Conservation (phyloP, 1,140 invertebrate genomes). For the Phenacoccus solenopsis region DNA sequence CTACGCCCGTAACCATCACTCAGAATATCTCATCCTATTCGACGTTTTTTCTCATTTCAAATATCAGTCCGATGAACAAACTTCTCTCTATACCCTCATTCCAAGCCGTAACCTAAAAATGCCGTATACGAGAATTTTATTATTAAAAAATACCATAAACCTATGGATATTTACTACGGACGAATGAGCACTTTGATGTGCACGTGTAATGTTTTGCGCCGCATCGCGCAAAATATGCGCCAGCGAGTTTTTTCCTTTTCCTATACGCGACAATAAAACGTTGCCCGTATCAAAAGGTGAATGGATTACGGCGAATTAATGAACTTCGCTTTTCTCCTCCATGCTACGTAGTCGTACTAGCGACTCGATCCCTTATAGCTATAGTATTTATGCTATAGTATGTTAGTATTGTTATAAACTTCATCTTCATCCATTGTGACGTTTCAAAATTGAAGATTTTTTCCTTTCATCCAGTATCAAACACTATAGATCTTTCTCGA, state of each 20-base stretch:
- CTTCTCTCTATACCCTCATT: neutral
- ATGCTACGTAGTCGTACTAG: no score
- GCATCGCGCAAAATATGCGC: neutral
- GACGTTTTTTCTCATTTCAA: neutral
- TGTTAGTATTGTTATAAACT: no score
- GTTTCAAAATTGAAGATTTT: no score
- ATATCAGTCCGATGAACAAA: neutral
- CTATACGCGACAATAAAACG: neutral
- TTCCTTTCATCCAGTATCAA: no score
- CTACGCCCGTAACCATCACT: no score
- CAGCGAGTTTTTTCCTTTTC: neutral
- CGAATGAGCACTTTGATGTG: neutral
- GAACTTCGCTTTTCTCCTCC: neutral
- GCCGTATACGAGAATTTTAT: neutral
- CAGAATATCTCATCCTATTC: no score
- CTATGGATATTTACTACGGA: neutral
- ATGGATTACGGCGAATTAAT: neutral
- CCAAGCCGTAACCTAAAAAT: neutral
- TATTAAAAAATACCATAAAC: slow-evolving; percentile 1
- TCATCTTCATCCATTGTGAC: no score
- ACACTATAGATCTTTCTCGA: no score
- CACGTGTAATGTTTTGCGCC: neutral
- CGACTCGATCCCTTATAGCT: no score
- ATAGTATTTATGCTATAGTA: no score
- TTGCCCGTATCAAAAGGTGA: neutral